phyloP scores from a whole-genome alignment of 2,113 vertebrate genomes.

The Malurus cyaneus region DNA sequence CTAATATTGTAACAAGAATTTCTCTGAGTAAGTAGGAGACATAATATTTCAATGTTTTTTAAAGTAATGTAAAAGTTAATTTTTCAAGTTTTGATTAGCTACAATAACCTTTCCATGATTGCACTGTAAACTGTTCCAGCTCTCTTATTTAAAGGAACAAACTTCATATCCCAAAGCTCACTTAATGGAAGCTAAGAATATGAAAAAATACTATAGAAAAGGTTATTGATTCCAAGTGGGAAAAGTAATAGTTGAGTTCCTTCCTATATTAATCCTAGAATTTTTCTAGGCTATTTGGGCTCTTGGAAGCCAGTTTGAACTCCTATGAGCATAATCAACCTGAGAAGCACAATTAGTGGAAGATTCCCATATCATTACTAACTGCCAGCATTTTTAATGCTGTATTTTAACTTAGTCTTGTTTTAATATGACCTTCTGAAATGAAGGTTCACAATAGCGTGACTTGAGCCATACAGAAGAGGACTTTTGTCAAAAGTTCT shows the following conservation, averaged over 20 bases:
- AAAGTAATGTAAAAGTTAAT: background rate
- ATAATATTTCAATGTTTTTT: background rate
- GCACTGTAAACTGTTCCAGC: constrained; percentile 58
- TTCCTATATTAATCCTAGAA: constrained; percentile 2
- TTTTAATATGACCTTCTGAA: constrained; percentile 19
- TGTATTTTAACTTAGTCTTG: background rate
- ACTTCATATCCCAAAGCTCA: constrained; percentile 4
- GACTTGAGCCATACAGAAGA: constrained; percentile 1
- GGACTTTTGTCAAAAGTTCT: background rate
- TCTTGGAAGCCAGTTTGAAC: background rate
- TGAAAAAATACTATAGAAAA: constrained; percentile 43
- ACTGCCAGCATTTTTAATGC: constrained; percentile 50
- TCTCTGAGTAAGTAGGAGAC: background rate
- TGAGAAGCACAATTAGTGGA: constrained; percentile 60
- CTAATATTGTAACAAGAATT: background rate
- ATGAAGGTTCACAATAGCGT: background rate
- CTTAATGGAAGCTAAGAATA: constrained; percentile 2
- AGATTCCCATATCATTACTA: background rate
- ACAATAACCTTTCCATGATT: constrained; percentile 48
- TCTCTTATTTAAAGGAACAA: constrained; percentile 34
- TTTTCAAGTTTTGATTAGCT: constrained; percentile 38
- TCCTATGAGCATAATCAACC: constrained; percentile 24
- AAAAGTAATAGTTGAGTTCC: background rate
- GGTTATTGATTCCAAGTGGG: background rate
- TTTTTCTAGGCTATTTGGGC: constrained; percentile 4